These are phyloP conservation scores for Decapterus maruadsi DNA, from an alignment of 2,797 vertebrate genomes.

Conservation along the genomic window DNA sequence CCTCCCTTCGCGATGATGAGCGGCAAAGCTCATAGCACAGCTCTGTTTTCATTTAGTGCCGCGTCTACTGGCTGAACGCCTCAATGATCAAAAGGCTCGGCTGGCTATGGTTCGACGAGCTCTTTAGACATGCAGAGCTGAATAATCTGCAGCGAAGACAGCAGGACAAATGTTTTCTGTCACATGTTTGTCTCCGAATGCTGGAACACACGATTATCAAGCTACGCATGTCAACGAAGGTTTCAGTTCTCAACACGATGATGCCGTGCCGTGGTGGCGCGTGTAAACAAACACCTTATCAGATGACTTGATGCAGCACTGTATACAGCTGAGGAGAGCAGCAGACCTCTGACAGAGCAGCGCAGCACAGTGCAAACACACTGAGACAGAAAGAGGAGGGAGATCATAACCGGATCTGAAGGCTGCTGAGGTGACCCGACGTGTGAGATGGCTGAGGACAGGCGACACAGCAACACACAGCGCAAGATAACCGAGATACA, in stretches of 20 bases:
- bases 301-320: background rate
- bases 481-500: conserved; percentile 10
- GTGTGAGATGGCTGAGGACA: conserved; percentile 2
- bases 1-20: background rate
- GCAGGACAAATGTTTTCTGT: conserved; percentile 25
- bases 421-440: conserved; percentile 42
- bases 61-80: conserved; percentile 22
- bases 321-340: background rate
- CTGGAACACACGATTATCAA: conserved; percentile 23
- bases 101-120: background rate
- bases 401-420: conserved; percentile 36
- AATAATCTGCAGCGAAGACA: background rate
- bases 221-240: conserved; percentile 13
- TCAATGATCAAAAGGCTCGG: conserved; percentile 15
- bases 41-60: conserved; percentile 6
- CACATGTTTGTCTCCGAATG: conserved; percentile 7
- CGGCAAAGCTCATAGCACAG: background rate
- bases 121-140: conserved; percentile 24
- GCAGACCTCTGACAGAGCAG: background rate
- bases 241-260: background rate
- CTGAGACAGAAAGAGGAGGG: conserved; percentile 2
- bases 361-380: conserved; percentile 3
- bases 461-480: conserved; percentile 15
- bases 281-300: conserved; percentile 22
- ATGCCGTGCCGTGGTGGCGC: conserved; percentile 4